Conservation (phyloP, 2,888 invertebrate genomes). For the Corbicula japonica region DNA sequence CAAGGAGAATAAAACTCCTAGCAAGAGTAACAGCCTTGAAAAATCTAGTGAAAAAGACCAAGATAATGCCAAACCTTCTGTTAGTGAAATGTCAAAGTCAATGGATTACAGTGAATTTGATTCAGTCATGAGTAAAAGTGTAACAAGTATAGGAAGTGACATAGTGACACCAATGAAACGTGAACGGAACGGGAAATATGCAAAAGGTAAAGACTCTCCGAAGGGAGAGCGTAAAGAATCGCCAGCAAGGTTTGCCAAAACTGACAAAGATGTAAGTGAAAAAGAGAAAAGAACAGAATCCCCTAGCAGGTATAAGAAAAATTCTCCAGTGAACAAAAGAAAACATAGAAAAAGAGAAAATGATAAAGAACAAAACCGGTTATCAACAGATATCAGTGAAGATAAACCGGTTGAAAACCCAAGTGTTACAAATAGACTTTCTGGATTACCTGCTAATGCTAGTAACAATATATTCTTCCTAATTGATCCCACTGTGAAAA, state of each 20-base stretch:
- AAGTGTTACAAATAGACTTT: conserved; percentile 50
- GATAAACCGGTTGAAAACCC: conserved; percentile 47
- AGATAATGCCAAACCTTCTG: conserved; percentile 17
- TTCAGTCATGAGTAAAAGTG: conserved; percentile 56
- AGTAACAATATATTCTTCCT: conserved; percentile 76
- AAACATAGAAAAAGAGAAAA: conserved; percentile 44
- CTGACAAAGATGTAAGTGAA: conserved; percentile 42
- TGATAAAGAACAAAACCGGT: conserved; percentile 16
- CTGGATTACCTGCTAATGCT: conserved; percentile 49
- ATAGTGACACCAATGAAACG: conserved; percentile 43
- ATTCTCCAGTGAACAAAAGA: conserved; percentile 43
- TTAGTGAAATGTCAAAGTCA: conserved; percentile 45
- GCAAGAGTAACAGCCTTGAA: conserved; percentile 46
- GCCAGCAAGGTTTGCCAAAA: conserved; percentile 38
- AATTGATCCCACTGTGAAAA: conserved; percentile 78
- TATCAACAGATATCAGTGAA: conserved; percentile 36
- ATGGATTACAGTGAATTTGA: conserved; percentile 58
- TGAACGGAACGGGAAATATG: conserved; percentile 44
- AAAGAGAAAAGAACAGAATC: conserved; percentile 45
- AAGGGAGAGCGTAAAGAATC: conserved; percentile 50
- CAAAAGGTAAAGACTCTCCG: conserved; percentile 50
- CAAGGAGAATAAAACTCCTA: conserved; percentile 3
- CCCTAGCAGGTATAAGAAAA: conserved; percentile 54
- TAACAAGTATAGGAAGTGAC: conserved; percentile 64
- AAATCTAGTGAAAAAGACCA: conserved; percentile 25